Evolutionary conservation across 2,888 invertebrate species (phyloP), one percentile per base, ranked within the genome.

Genomic region (Drosophila infuscata): DNA sequence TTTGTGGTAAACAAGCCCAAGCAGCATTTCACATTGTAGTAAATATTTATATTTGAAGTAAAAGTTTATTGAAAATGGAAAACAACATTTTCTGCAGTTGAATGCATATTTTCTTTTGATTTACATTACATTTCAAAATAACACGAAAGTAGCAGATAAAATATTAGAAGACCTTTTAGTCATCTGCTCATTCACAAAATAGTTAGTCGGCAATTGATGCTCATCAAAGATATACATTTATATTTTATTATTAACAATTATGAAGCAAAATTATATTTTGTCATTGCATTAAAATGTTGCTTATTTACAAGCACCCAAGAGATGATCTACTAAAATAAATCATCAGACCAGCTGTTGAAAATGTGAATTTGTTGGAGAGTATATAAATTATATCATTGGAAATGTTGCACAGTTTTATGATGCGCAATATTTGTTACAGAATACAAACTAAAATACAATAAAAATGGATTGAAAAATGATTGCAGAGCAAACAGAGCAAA

Each of bases 381-480:
- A n/a, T 48, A 35, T 48, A 29, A 36, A 33, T 20, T 49, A 49
- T 49, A 9, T 17, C 1, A 12, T 36, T 35, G 49, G 38, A 48
- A 49, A 41, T 54, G 25, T 49, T 68, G 59, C 48, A 59, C 67
- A 67, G 38, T 53, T 66, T 58, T 53, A 57, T 52, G 52, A 33
- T 11, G 32, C 20, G 38, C 29, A 46, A 43, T 41, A 67, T 67
- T 48, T 70, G 46, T 48, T 67, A 36, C 32, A 52, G n/a, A 56
- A 41, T 33, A 62, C 29, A 12, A 29, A 29, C 52, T 36, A 17
- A 49, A 33, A 53, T 0, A 17, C 5, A 43, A 49, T 38, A 58
- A 57, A 62, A 71, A 51, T 57, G 38, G 41, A 63, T 30, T 38
- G 66, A 32, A 51, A 48, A 52, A 36, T 48, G 61, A 67, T 66